Evolutionary conservation across 2,888 invertebrate genomes (phyloP), one percentile per base, ranked within the genome.

Genomic region (Sacculina carcini): DNA sequence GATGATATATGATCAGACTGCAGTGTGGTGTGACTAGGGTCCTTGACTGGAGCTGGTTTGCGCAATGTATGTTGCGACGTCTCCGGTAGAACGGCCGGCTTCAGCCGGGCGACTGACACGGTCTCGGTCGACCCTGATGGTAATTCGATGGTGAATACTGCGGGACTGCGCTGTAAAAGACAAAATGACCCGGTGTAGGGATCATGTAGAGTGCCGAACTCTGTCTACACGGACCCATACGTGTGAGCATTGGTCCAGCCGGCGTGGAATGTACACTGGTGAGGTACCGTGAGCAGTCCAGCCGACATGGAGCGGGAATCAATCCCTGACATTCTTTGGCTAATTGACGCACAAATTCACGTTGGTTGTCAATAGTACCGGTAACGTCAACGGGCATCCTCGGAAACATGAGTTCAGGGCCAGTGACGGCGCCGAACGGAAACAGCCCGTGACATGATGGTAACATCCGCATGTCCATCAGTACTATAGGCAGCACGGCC

Each of bases 401-500:
- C n/a, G 36, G 34, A 10, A 26, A 9, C 14, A 50, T n/a, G 16
- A 23, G 6, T 24, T 12, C 7, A 26, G 50, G 12, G n/a, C 50
- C 36, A 19, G 38, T 50, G 5, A 38, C 19, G 7, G 50, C 50
- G n/a, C n/a, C n/a, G n/a, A n/a, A n/a, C n/a, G n/a, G n/a, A n/a
- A n/a, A n/a, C n/a, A n/a, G n/a, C n/a, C 39, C 38, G 4, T 38
- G 39, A n/a, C 39, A 31, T 16, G 14, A 21, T 16, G 31, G 31
- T 12, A 31, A 6, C 3, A 16, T 14, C 2, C 64, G 58, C 5
- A 63, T 49, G 2, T 62, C 64, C 2, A 65, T 55, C 3, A 65
- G 54, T 12, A 65, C 60, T 5, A 56, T 54, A 1, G 64, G 63
- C 28, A 67, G 58, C 5, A 53, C 53, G 5, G 56, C 56, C 2